phyloP scores from a whole-genome alignment of 2,888 invertebrate species.

The Trichopoda pennipes region DNA sequence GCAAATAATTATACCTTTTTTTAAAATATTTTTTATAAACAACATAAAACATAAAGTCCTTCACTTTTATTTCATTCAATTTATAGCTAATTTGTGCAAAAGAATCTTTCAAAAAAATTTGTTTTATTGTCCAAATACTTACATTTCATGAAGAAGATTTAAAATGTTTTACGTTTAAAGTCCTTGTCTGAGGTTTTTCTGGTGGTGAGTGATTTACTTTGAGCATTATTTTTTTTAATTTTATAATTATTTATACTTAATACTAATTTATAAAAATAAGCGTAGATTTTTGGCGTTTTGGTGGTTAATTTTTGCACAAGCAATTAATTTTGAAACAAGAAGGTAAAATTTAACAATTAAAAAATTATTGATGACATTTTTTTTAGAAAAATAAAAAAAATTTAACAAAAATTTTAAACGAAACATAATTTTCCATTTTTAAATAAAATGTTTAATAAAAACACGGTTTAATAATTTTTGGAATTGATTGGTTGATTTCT shows the following conservation, averaged over 20 bases:
- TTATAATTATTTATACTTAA: conserved; percentile 54
- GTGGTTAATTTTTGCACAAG: conserved; percentile 49
- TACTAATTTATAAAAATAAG: conserved; percentile 58
- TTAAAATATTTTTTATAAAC: too few species aligned
- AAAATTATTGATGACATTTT: conserved; percentile 43
- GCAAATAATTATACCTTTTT: too few species aligned
- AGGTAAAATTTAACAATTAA: conserved; percentile 53
- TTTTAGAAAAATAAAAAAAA: neutral
- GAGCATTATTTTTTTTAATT: conserved; percentile 32
- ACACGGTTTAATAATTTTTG: neutral
- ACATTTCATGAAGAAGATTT: conserved; percentile 27
- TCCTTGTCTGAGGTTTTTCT: conserved; percentile 30
- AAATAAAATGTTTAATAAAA: conserved; percentile 33
- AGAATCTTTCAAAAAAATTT: too few species aligned
- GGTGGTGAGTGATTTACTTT: conserved; percentile 32
- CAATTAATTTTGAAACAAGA: conserved; percentile 50
- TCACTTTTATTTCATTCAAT: too few species aligned
- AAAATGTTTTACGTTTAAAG: conserved; percentile 13
- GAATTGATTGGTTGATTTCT: conserved; percentile 40
- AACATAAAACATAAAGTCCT: too few species aligned
- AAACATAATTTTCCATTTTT: conserved; percentile 6
- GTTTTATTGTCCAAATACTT: conserved; percentile 19
- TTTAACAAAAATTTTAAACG: neutral
- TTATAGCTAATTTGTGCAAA: too few species aligned
- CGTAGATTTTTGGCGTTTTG: conserved; percentile 64